Percentiles rank a stretch among this genome's conserved stretches.
Evolutionary conservation across 2,888 invertebrate genomes (phyloP).

Genomic region (Calameuta idolon): DNA sequence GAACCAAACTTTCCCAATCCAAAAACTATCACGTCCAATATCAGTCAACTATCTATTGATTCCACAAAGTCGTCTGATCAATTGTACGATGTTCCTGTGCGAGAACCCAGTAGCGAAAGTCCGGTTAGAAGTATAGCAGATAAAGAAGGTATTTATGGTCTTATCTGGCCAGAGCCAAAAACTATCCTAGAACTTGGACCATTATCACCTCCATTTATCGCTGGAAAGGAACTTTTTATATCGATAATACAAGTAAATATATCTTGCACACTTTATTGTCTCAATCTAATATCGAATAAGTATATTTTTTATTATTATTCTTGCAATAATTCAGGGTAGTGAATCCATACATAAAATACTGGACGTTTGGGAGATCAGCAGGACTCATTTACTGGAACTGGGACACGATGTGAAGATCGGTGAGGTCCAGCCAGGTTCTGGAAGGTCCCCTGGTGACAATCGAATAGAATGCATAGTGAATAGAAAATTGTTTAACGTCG

Average conservation of each 20-base stretch:
- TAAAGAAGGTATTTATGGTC: constrained; percentile 53
- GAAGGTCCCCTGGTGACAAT: constrained; percentile 59
- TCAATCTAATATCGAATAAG: neutral
- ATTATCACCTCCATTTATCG: constrained; percentile 64
- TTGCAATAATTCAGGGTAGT: constrained; percentile 50
- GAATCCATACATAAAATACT: constrained; percentile 66
- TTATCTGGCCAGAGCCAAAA: constrained; percentile 74
- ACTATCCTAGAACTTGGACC: constrained; percentile 69
- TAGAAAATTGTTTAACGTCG: constrained; percentile 66
- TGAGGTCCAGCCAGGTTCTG: constrained; percentile 65
- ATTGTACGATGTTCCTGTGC: constrained; percentile 51
- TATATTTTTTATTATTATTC: neutral
- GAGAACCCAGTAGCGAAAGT: constrained; percentile 51
- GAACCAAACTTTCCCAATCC: constrained; percentile 52
- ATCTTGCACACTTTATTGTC: neutral
- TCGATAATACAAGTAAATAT: constrained; percentile 63
- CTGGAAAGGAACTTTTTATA: constrained; percentile 67
- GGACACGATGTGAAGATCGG: constrained; percentile 68
- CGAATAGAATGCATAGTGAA: constrained; percentile 71
- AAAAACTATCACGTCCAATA: constrained; percentile 54
- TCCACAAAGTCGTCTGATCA: constrained; percentile 60
- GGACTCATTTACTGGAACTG: constrained; percentile 65
- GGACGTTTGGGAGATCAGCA: constrained; percentile 70
- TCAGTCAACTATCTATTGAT: constrained; percentile 61
- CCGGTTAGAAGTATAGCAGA: constrained; percentile 46